A percentile compares a stretch with the other conserved stretches of the same genome.
Conservation (phyloP, 2,888 invertebrate species). For the Corbicula japonica region DNA sequence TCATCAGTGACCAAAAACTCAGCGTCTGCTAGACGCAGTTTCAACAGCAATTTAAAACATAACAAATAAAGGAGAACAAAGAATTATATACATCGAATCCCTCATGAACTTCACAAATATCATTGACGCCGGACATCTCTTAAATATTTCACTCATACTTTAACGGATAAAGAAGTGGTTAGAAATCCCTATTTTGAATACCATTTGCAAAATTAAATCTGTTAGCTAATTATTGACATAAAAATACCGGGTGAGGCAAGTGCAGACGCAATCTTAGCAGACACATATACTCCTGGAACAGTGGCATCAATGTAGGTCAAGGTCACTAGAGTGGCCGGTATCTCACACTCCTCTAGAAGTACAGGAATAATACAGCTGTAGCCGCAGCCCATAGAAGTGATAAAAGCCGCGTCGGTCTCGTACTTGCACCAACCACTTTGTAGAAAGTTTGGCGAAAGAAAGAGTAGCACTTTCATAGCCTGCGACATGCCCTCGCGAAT, state of each 20-base stretch:
- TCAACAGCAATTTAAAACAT: too few relatives aligned
- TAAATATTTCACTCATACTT: too few relatives aligned
- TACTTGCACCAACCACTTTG: slow-evolving; percentile 42
- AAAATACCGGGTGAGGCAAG: slow-evolving; percentile 27
- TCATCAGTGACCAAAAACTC: too few relatives aligned
- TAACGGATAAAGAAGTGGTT: too few relatives aligned
- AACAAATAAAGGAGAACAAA: too few relatives aligned
- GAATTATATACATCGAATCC: too few relatives aligned
- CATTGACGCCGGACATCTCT: too few relatives aligned
- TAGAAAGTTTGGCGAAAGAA: slow-evolving; percentile 41
- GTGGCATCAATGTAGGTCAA: slow-evolving; percentile 53
- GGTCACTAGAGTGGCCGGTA: slow-evolving; percentile 36
- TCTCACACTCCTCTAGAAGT: slow-evolving; percentile 41
- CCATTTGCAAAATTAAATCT: too few relatives aligned
- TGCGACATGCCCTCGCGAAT: slow-evolving; percentile 24
- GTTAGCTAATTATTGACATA: too few relatives aligned
- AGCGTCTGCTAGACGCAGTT: too few relatives aligned
- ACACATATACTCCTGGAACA: not conserved
- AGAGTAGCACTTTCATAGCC: slow-evolving; percentile 29
- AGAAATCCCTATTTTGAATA: too few relatives aligned
- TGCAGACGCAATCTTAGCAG: slow-evolving; percentile 13
- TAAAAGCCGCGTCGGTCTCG: slow-evolving; percentile 41
- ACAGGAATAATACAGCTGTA: slow-evolving; percentile 38
- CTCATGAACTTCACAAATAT: too few relatives aligned
- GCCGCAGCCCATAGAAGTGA: slow-evolving; percentile 26